phyloP scores from a whole-genome alignment of 2,888 invertebrate genomes.

The Calameuta filiformis region DNA sequence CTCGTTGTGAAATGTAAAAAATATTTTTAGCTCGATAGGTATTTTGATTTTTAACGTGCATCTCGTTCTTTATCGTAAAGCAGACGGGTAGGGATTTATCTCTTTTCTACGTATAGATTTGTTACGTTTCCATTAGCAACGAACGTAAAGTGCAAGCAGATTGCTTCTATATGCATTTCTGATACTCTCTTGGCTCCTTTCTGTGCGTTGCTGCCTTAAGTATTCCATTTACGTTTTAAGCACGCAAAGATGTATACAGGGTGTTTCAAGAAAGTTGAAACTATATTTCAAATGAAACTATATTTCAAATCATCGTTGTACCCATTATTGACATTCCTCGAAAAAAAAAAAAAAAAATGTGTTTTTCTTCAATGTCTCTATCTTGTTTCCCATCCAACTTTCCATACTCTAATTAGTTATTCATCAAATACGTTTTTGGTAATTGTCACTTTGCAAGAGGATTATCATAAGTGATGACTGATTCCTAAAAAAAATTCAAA shows the following conservation, averaged over 20 bases:
- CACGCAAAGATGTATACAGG: not conserved
- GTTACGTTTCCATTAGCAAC: not conserved
- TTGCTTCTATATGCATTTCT: not conserved
- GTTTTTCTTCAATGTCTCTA: not conserved
- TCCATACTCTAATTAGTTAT: not conserved
- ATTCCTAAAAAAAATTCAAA: not conserved
- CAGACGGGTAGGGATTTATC: not conserved
- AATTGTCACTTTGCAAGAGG: not conserved
- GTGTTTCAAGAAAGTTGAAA: not conserved
- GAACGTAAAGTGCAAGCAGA: not conserved
- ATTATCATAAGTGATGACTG: not conserved
- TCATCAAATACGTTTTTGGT: too few species aligned
- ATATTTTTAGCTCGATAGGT: not conserved
- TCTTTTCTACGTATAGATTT: not conserved
- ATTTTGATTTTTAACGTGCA: not conserved
- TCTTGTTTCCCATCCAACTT: not conserved
- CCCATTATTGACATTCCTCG: too few species aligned
- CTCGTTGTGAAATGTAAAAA: not conserved
- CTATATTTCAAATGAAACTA: too few species aligned
- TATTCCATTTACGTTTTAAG: not conserved
- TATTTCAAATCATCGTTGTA: too few species aligned
- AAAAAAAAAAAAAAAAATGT: too few species aligned
- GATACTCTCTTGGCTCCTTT: not conserved
- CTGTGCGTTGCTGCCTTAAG: not conserved
- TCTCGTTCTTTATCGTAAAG: not conserved